These are phyloP conservation scores for Himalopsyche phryganea DNA, from an alignment of 1,140 invertebrate species.

Conservation along the genomic window DNA sequence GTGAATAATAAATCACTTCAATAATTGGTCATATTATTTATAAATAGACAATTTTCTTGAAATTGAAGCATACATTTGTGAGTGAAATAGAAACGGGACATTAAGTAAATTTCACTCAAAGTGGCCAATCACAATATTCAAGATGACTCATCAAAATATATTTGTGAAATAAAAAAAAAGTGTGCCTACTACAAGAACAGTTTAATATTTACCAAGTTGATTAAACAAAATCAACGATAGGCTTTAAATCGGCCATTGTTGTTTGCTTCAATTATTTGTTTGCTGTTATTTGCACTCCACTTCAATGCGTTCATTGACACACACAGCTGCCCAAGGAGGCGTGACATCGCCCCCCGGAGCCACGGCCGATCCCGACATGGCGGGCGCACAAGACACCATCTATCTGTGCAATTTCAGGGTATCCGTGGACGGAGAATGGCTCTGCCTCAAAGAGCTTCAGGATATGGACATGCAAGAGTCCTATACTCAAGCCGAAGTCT, in stretches of 20 bases:
- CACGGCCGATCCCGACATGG: constrained; percentile 56
- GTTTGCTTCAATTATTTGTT: constrained; percentile 22
- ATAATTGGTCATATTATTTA: background rate
- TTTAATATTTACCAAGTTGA: background rate
- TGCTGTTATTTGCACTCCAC: constrained; percentile 8
- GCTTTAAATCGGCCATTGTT: background rate
- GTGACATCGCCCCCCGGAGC: constrained; percentile 1
- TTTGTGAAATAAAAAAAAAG: too few species aligned
- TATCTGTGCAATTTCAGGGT: constrained; percentile 96
- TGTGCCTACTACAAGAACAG: too few species aligned
- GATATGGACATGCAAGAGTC: constrained; percentile 81
- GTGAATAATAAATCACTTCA: background rate
- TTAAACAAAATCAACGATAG: background rate
- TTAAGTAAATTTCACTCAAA: too few species aligned
- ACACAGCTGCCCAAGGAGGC: constrained; percentile 14
- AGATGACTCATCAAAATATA: background rate
- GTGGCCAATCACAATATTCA: too few species aligned
- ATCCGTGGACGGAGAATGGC: constrained; percentile 94
- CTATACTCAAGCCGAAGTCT: constrained; percentile 40
- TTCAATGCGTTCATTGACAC: constrained; percentile 30
- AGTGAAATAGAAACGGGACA: too few species aligned
- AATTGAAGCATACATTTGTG: too few species aligned
- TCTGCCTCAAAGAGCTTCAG: constrained; percentile 91
- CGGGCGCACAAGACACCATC: constrained; percentile 90
- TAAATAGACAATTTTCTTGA: too few species aligned